These are phyloP conservation scores for Neodiprion virginianus DNA, from an alignment of 1,140 invertebrate species.

Conservation along the genomic window DNA sequence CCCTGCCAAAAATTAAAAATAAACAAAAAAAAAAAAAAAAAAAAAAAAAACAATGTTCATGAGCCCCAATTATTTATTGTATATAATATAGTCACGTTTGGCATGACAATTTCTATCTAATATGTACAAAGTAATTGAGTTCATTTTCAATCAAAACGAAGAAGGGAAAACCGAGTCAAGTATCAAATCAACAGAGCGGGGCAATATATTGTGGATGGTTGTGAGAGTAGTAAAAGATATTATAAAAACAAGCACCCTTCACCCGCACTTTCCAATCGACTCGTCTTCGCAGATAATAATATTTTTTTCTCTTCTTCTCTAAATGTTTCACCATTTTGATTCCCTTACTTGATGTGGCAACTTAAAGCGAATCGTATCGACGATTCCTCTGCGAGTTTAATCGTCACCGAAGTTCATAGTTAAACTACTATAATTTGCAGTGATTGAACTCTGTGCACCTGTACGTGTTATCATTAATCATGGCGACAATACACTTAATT, in stretches of 20 bases:
- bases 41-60: too few species aligned
- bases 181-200: constrained; percentile 10
- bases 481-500: too few species aligned
- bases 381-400: too few species aligned
- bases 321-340: constrained; percentile 1
- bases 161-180: constrained; percentile 32
- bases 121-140: constrained; percentile 42
- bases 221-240: constrained; percentile 27
- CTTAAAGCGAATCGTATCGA: background rate
- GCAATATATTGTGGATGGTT: constrained; percentile 27
- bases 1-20: too few species aligned
- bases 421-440: too few species aligned
- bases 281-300: background rate
- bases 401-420: too few species aligned
- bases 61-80: background rate
- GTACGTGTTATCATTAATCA: too few species aligned
- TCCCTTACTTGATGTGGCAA: background rate
- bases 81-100: background rate
- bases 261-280: background rate
- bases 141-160: constrained; percentile 38
- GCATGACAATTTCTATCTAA: constrained; percentile 36
- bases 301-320: background rate
- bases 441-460: too few species aligned
- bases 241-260: constrained; percentile 24
- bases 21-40: too few species aligned